Conservation (phyloP, 2,797 vertebrate genomes). For the Delichon dasypus region DNA sequence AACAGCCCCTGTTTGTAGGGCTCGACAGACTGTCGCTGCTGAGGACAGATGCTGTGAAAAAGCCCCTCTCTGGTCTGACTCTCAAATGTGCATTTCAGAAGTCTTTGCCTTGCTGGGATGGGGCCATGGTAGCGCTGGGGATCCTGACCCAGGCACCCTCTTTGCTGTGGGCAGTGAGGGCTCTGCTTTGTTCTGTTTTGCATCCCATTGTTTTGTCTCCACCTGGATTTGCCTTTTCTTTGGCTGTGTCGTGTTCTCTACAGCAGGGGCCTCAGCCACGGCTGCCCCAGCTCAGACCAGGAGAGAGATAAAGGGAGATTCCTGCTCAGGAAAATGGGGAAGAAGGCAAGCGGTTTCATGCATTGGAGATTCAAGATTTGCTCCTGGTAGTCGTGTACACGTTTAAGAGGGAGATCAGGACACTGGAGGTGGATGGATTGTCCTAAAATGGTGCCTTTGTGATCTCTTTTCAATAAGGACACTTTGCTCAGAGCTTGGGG, state of each 20-base stretch:
- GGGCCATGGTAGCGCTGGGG: background rate
- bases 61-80: background rate
- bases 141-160: background rate
- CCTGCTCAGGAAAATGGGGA: background rate
- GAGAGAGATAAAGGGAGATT: background rate
- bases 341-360: background rate
- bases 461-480: background rate
- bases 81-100: accelerated
- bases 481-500: background rate
- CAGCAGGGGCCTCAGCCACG: background rate
- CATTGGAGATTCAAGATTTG: background rate
- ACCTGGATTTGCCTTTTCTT: background rate
- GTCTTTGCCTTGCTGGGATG: background rate
- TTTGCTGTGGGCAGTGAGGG: background rate
- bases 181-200: background rate
- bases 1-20: background rate
- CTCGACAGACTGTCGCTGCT: background rate
- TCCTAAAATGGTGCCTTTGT: background rate
- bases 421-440: background rate
- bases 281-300: background rate
- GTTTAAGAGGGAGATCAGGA: background rate
- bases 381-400: background rate
- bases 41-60: background rate
- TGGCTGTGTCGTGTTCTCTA: background rate
- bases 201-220: background rate